Conservation (phyloP, 2,888 invertebrate genomes). For the Ellobium chinense region DNA sequence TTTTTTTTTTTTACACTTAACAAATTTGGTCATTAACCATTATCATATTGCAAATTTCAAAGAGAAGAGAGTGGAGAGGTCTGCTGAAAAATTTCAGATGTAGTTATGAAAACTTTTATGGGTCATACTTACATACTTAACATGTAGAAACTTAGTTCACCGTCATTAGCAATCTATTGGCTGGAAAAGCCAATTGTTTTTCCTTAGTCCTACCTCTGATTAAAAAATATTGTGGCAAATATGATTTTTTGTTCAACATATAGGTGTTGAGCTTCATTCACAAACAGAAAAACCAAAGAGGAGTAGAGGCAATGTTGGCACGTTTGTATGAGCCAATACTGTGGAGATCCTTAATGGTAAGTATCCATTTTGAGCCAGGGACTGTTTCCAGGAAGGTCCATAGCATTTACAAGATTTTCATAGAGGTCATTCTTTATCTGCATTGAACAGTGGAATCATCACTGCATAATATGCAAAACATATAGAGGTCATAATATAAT, state of each 20-base stretch:
- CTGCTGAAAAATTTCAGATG: too few species aligned
- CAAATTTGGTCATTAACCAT: too few species aligned
- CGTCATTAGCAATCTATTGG: background rate
- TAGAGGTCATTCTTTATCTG: too few species aligned
- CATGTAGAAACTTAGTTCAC: background rate
- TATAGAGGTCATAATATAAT: too few species aligned
- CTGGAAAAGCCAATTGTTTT: background rate
- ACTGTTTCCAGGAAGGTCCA: too few species aligned
- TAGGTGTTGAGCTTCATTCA: slow-evolving; percentile 70
- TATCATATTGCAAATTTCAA: too few species aligned
- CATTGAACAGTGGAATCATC: too few species aligned
- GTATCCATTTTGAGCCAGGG: background rate
- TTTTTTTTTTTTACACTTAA: too few species aligned
- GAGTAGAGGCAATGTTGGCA: slow-evolving; percentile 71
- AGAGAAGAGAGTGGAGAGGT: too few species aligned
- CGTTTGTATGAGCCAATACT: slow-evolving; percentile 75
- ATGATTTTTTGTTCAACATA: background rate
- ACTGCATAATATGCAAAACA: too few species aligned
- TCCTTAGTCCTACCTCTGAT: background rate
- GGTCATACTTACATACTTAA: background rate
- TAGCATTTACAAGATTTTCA: too few species aligned
- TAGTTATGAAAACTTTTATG: too few species aligned
- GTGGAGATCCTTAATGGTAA: slow-evolving; percentile 73
- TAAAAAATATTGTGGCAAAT: background rate
- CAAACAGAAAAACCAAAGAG: slow-evolving; percentile 69